Conservation (phyloP, 2,113 vertebrate genomes). For the Sorex fumeus region DNA sequence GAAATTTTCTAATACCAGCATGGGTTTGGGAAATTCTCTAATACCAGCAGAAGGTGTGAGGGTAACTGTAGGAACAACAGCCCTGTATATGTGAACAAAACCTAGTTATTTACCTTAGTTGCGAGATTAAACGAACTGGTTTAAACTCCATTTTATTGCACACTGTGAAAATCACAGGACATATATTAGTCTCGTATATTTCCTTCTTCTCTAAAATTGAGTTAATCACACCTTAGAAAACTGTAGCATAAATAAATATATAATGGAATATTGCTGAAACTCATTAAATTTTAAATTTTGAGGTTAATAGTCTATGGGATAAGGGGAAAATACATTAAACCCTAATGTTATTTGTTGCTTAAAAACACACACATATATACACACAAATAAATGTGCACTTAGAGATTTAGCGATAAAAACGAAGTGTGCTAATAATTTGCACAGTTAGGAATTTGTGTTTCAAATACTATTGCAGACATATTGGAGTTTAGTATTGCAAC, state of each 20-base stretch:
- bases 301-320: neutral
- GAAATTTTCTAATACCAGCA: neutral
- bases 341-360: neutral
- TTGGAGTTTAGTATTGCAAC: constrained; percentile 53
- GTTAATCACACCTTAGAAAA: neutral
- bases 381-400: neutral
- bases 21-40: neutral
- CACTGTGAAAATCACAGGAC: neutral
- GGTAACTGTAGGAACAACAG: neutral
- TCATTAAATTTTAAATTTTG: neutral
- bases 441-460: constrained; percentile 44
- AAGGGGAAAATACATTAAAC: constrained; percentile 21
- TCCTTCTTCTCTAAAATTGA: neutral
- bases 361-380: neutral
- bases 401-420: constrained; percentile 22
- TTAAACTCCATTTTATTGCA: neutral
- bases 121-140: neutral
- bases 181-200: neutral
- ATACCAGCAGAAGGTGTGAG: neutral
- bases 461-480: constrained; percentile 17
- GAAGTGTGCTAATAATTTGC: constrained; percentile 54
- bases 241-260: neutral
- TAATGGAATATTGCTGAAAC: neutral
- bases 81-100: neutral
- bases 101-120: neutral